Evolutionary conservation across 1,140 invertebrate species (phyloP).

Genomic region (Drosophila navojoa): DNA sequence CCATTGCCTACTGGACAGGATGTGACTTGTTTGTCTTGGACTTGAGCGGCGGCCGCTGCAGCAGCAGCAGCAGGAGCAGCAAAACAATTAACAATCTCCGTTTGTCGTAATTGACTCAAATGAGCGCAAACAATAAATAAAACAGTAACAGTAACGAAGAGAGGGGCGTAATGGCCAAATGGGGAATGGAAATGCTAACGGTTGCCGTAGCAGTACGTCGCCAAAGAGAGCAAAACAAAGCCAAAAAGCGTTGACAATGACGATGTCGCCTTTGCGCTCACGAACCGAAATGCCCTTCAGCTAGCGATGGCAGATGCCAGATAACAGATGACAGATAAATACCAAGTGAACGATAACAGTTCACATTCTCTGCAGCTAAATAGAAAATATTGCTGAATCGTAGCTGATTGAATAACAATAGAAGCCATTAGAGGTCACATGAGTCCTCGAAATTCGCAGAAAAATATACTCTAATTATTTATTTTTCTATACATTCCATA

Average conservation of each 20-base stretch:
- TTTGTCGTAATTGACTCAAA: slow-evolving; percentile 78
- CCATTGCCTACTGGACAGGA: slow-evolving; percentile 24
- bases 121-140: slow-evolving; percentile 79
- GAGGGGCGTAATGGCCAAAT: not conserved
- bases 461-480: too few relatives aligned
- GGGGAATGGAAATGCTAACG: slow-evolving; percentile 3
- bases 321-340: too few relatives aligned
- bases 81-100: slow-evolving; percentile 80
- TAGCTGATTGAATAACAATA: too few relatives aligned
- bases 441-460: too few relatives aligned
- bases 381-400: too few relatives aligned
- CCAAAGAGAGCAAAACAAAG: slow-evolving; percentile 50
- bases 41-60: slow-evolving; percentile 46
- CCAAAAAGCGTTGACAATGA: slow-evolving; percentile 42
- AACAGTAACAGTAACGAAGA: slow-evolving; percentile 57
- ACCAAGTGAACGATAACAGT: too few relatives aligned
- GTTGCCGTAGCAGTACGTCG: not conserved
- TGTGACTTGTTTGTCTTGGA: slow-evolving; percentile 70
- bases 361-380: too few relatives aligned
- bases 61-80: slow-evolving; percentile 37
- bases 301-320: slow-evolving; percentile 13
- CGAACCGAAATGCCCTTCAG: slow-evolving; percentile 2
- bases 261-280: slow-evolving; percentile 17
- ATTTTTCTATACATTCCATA: too few relatives aligned
- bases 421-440: too few relatives aligned